These are phyloP conservation scores for Lamellibrachia satsuma DNA, from an alignment of 2,888 invertebrate genomes.

Conservation along the genomic window DNA sequence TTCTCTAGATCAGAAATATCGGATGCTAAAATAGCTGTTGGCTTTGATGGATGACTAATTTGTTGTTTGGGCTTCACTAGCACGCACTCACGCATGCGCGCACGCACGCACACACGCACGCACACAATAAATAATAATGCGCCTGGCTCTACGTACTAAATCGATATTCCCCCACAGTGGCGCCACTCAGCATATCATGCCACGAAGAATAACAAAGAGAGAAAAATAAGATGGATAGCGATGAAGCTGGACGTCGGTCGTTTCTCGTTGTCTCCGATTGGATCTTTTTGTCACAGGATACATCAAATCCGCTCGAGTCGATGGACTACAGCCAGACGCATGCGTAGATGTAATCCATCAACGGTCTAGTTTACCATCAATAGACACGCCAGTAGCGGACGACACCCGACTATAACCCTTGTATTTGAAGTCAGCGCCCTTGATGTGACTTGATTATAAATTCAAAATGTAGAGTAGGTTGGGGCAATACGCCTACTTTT, in stretches of 20 bases:
- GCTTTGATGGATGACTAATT: no score
- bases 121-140: not conserved
- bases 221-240: no score
- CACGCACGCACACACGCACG: not conserved
- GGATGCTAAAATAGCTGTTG: no score
- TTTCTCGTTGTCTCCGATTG: no score
- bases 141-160: no score
- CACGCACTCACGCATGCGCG: not conserved
- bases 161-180: no score
- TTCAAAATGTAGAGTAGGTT: no score
- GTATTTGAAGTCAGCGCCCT: conserved; percentile 35
- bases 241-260: no score
- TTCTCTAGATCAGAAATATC: no score
- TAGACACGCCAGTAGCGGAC: not conserved
- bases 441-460: conserved; percentile 28
- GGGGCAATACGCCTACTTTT: no score
- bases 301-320: not conserved
- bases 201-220: no score
- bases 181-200: no score
- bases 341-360: not conserved
- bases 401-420: conserved; percentile 29
- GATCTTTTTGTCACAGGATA: not conserved
- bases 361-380: not conserved
- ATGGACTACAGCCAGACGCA: not conserved
- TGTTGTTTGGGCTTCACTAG: not conserved